Conservation (phyloP, 2,113 vertebrate species). For the Halcyon senegalensis region DNA sequence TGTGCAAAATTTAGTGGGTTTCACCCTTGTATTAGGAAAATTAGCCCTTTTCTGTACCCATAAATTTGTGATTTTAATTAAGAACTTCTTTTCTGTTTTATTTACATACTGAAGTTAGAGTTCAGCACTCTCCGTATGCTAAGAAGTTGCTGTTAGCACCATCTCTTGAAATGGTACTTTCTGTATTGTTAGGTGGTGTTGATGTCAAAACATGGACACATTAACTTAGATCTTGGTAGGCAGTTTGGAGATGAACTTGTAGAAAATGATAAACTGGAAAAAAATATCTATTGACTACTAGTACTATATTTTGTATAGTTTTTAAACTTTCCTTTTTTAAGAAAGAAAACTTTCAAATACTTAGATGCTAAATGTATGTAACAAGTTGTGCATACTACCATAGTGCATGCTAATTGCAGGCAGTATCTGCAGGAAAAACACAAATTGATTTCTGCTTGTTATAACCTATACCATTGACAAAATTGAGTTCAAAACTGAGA, state of each 20-base stretch:
- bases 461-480: not conserved
- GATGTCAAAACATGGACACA: not conserved
- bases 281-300: not conserved
- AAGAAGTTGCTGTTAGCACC: not conserved
- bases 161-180: not conserved
- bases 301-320: not conserved
- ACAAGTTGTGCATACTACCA: not conserved
- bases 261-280: not conserved
- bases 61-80: not conserved
- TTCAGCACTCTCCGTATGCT: not conserved
- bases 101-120: not conserved
- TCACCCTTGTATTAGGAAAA: not conserved
- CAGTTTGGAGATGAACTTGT: not conserved
- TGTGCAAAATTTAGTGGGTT: not conserved
- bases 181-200: not conserved
- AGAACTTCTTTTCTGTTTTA: not conserved
- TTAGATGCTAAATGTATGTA: not conserved
- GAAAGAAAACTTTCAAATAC: not conserved
- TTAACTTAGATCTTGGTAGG: not conserved
- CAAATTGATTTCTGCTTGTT: not conserved
- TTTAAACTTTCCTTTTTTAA: not conserved
- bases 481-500: not conserved
- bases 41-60: not conserved
- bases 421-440: not conserved
- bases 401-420: not conserved